phyloP scores from a whole-genome alignment of 1,140 invertebrate species.

The Hyphantria cunea region DNA sequence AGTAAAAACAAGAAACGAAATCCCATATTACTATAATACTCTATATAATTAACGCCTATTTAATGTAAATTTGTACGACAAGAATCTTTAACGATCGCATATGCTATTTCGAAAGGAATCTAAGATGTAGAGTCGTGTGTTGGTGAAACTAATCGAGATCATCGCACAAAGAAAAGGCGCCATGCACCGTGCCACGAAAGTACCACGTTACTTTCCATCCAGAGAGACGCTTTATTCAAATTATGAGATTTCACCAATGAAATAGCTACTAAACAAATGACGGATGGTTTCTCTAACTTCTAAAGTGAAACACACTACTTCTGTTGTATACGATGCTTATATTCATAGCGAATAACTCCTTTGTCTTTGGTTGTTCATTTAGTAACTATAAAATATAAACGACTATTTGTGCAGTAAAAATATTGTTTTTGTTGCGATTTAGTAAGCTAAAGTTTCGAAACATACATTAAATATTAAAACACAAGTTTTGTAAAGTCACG shows the following conservation, averaged over 20 bases:
- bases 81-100: slow-evolving; percentile 6
- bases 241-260: slow-evolving; percentile 45
- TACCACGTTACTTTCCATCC: slow-evolving; percentile 50
- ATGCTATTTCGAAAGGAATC: slow-evolving; percentile 46
- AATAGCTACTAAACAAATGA: slow-evolving; percentile 31
- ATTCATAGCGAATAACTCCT: not conserved
- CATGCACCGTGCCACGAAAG: slow-evolving; percentile 49
- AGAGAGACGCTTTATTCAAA: slow-evolving; percentile 47
- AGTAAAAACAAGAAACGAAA: too few species aligned
- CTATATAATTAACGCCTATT: not conserved
- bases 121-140: slow-evolving; percentile 40
- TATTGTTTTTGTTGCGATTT: too few species aligned
- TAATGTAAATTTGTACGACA: not conserved
- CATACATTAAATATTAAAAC: too few species aligned
- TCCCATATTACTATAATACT: too few species aligned
- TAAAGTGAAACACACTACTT: slow-evolving; percentile 15
- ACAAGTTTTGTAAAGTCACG: too few species aligned
- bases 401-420: too few species aligned
- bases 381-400: too few species aligned
- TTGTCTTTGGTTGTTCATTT: too few species aligned
- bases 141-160: slow-evolving; percentile 64
- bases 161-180: slow-evolving; percentile 58
- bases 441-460: too few species aligned
- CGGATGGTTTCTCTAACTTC: slow-evolving; percentile 13
- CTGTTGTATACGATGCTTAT: slow-evolving; percentile 2